Base-by-base conservation (phyloP, 2,797 vertebrate genomes). In the Chloroceryle inda region DNA sequence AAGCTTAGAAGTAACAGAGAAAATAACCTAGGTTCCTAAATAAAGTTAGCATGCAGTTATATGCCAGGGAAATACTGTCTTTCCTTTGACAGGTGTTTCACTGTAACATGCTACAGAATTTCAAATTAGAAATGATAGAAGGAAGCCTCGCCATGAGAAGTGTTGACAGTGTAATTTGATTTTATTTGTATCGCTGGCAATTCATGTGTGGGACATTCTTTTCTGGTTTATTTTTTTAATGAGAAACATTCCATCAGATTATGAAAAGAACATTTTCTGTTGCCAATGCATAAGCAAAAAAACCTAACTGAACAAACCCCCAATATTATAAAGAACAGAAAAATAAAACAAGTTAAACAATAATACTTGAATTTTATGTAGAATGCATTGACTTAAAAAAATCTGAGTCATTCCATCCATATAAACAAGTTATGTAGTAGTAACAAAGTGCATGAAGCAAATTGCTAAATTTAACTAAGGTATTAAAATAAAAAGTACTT, bases 361-460 rank as follows among this genome's bases (percentile, higher is more conserved):
- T 64, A 31, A 35, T 85, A 88, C 31, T 81, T 92, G 93, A 88
- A 55, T 94, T 92, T 86, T 96, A 93, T 80, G 92, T 87, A 71
- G 81, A 37, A 24, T 2, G 1, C 86, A 62, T 85, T 92, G 92
- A 94, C 96, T 94, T 95, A 67, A 96, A 94, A 68, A 55, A 78
- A 92, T 96, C 94, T 71, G 96, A 97, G 89, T 96, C 95, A 83
- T 95, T 97, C 76, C 17, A 17, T 94, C 88, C 58, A 55, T 94
- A 95, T 96, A 94, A 84, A 92, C 91, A 87, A 55, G 91, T 97
- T 90, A 85, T 88, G 73, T 83, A 78, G 84, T 79, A 96, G 80
- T 86, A 95, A 96, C 68, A 97, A 98, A 98, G 96, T 97, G 93
- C 94, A 95, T 72, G 85, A 97, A 97, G 92, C 96, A 94, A 97